Evolutionary conservation across 2,888 invertebrate genomes (phyloP).

Genomic region (Plemyria rubiginata): DNA sequence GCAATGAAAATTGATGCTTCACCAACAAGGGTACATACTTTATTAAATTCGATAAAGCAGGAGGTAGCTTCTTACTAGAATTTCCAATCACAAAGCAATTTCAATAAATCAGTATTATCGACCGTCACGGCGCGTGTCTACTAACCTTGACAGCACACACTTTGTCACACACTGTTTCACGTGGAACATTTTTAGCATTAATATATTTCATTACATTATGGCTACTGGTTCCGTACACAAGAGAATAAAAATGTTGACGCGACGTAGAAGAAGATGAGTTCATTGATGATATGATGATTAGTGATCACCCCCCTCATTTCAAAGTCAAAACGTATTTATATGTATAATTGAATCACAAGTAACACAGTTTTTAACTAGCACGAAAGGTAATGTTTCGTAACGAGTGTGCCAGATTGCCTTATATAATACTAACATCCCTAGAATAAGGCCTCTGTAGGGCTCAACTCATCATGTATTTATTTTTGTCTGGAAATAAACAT

Average conservation of each 20-base stretch:
- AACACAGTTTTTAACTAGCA: too few relatives aligned
- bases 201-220: slow-evolving; percentile 4
- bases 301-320: too few relatives aligned
- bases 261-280: not conserved
- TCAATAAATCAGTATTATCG: slow-evolving; percentile 49
- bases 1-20: not conserved
- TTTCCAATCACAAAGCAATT: slow-evolving; percentile 28
- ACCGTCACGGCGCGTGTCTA: slow-evolving; percentile 52
- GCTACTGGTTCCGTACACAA: not conserved
- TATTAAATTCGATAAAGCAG: not conserved
- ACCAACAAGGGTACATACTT: too few relatives aligned
- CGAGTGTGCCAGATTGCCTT: too few relatives aligned
- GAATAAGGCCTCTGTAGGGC: too few relatives aligned
- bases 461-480: too few relatives aligned
- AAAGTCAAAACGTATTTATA: too few relatives aligned
- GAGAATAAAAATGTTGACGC: slow-evolving; percentile 5
- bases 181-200: slow-evolving; percentile 48
- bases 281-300: not conserved
- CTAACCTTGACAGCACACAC: slow-evolving; percentile 67
- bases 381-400: too few relatives aligned
- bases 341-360: too few relatives aligned
- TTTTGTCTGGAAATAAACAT: too few relatives aligned
- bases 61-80: not conserved
- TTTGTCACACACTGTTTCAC: slow-evolving; percentile 65
- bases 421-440: too few relatives aligned